Conservation (phyloP, 2,888 invertebrate species). For the Brenthis daphne region DNA sequence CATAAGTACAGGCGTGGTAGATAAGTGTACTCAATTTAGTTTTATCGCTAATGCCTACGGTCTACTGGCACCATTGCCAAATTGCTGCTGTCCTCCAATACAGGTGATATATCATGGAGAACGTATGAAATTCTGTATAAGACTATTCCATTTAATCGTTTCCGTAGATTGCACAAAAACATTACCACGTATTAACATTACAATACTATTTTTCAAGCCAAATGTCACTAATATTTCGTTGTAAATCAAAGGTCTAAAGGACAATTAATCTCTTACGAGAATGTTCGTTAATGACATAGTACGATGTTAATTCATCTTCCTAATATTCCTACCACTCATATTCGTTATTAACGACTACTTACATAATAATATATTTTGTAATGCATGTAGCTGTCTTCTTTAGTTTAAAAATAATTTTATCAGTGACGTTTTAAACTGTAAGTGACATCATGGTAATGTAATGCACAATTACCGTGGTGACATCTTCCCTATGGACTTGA, state of each 20-base stretch:
- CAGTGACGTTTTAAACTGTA: no score
- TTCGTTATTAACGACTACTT: neutral
- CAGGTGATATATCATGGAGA: slow-evolving; percentile 34
- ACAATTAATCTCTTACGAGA: slow-evolving; percentile 1
- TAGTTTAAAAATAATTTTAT: slow-evolving; percentile 2
- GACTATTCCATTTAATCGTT: neutral
- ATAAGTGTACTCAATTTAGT: slow-evolving; percentile 38
- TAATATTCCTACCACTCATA: slow-evolving; percentile 7
- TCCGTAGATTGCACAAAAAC: no score
- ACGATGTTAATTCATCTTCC: slow-evolving; percentile 11
- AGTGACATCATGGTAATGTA: no score
- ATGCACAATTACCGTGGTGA: no score
- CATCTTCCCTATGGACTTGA: no score
- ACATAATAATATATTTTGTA: neutral
- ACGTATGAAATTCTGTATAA: slow-evolving; percentile 9
- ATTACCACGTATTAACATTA: no score
- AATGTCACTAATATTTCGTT: neutral
- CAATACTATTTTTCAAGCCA: neutral
- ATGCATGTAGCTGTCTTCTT: neutral
- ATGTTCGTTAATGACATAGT: neutral
- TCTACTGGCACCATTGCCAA: slow-evolving; percentile 37
- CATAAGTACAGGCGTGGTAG: slow-evolving; percentile 18
- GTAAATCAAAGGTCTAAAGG: neutral
- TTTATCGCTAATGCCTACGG: slow-evolving; percentile 38
- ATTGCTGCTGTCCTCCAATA: slow-evolving; percentile 32